Evolutionary conservation across 2,797 vertebrate species (phyloP), one percentile per base, ranked within the genome.

Genomic region (Pseudochirops cupreus): DNA sequence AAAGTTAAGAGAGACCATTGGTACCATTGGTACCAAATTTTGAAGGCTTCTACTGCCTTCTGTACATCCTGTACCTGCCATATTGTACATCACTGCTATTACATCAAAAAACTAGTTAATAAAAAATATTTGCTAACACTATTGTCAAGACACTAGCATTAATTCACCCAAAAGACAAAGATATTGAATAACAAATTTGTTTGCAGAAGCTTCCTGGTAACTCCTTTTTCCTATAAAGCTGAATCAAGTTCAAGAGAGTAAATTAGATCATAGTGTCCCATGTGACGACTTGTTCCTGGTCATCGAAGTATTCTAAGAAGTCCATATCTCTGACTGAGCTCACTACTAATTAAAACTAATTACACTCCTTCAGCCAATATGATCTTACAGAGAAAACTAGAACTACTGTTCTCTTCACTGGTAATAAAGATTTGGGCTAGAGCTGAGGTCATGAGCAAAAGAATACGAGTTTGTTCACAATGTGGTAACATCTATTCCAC

Each of bases 361-460:
- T 87, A 87, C 39, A 50, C 21, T 46, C 39, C 93, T 92, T 92
- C n/a, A 93, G 94, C n/a, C 56, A 95, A 95, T 90, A 92, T 96
- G 58, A 96, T 89, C 94, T 97, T 87, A 57, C 0, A 0, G 57
- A 97, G 92, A 97, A 96, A 93, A 58, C 82, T 3, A 95, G 24
- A 96, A 95, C 90, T 91, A 58, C 33, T 96, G 28, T 74, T 94
- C 52, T 93, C 91, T 92, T 92, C 53, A 56, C 7, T 56, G 97
- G 93, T 50, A 94, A 91, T 95, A 74, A 0, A 24, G 0, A 4
- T 55, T 94, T 94, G 95, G 93, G 56, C 31, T 92, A 97, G 95
- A 54, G 46, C 91, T 54, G 82, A 98, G 93, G 89, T 95, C 92
- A 96, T 57, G 93, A 56, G 92, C 90, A 95, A 97, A 97, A 92